Conservation (phyloP, 1,140 invertebrate species). For the Forficula auricularia region DNA sequence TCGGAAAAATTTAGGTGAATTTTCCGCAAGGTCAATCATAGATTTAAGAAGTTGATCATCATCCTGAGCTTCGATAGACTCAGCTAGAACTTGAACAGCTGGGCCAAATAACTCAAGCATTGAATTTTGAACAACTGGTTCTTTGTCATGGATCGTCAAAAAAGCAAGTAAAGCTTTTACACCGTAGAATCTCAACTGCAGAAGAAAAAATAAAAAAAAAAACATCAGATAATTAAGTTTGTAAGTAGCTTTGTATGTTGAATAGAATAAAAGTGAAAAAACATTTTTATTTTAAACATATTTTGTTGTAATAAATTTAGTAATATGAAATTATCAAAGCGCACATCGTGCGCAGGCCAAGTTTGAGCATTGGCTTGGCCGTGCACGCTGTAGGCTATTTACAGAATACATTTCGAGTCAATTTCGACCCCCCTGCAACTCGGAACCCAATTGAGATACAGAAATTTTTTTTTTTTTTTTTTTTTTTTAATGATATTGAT, state of each 20-base stretch:
- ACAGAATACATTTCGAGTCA: too few relatives aligned
- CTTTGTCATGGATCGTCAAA: slow-evolving; percentile 78
- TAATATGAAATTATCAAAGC: background rate
- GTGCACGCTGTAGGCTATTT: background rate
- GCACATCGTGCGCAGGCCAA: background rate
- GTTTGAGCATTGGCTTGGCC: background rate
- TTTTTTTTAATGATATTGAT: background rate
- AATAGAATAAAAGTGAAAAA: background rate
- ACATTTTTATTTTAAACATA: background rate
- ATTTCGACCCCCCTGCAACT: too few relatives aligned
- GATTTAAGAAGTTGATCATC: slow-evolving; percentile 82
- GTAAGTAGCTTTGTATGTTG: background rate
- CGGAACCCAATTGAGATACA: too few relatives aligned
- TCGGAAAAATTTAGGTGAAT: slow-evolving; percentile 78
- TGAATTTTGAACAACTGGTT: slow-evolving; percentile 67
- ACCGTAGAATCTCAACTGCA: slow-evolving; percentile 54
- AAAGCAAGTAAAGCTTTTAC: slow-evolving; percentile 77
- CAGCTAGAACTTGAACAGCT: slow-evolving; percentile 53
- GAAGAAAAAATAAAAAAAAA: slow-evolving; percentile 1
- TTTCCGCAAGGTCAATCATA: slow-evolving; percentile 84
- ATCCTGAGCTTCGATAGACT: slow-evolving; percentile 57
- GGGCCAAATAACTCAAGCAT: slow-evolving; percentile 68
- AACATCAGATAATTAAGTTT: background rate
- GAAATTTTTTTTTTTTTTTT: too few relatives aligned
- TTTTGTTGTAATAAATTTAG: background rate